phyloP scores from a whole-genome alignment of 2,888 invertebrate species.

The Oligia fasciuncula region DNA sequence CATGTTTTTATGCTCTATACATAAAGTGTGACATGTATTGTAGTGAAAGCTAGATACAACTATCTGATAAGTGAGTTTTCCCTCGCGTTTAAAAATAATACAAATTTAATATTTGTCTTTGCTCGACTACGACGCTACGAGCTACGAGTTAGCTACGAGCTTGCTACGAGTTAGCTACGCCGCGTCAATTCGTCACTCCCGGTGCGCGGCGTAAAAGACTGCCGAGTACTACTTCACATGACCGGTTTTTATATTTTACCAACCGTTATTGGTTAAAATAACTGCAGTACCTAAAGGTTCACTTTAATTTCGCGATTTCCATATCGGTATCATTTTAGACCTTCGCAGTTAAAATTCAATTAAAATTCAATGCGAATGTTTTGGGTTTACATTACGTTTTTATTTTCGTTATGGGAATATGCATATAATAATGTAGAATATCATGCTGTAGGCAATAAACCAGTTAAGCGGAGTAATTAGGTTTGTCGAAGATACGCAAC shows the following conservation, averaged over 20 bases:
- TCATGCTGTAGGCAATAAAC: not conserved
- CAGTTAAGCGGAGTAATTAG: not conserved
- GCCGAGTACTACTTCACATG: conserved; percentile 10
- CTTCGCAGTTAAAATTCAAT: conserved; percentile 16
- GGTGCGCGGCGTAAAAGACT: conserved; percentile 16
- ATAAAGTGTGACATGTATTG: conserved; percentile 47
- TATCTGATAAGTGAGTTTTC: conserved; percentile 40
- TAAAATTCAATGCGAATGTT: conserved; percentile 29
- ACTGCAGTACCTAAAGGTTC: not conserved
- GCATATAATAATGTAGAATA: not conserved
- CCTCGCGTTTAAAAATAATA: conserved; percentile 33
- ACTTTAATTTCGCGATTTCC: conserved; percentile 12
- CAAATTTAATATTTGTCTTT: conserved; percentile 22
- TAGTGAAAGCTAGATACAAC: conserved; percentile 46
- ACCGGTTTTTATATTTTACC: conserved; percentile 22
- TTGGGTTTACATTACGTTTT: conserved; percentile 20
- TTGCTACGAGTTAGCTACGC: conserved; percentile 26
- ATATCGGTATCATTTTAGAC: conserved; percentile 1
- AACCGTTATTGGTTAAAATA: conserved; percentile 31
- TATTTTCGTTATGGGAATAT: conserved; percentile 15
- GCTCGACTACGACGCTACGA: conserved; percentile 20
- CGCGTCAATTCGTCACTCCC: conserved; percentile 10
- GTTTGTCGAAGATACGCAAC: conserved; percentile 21
- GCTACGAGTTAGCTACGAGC: conserved; percentile 27
- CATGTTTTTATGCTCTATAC: conserved; percentile 46